Evolutionary conservation across 2,888 invertebrate species (phyloP), one percentile per base, ranked within the genome.

Genomic region (Conchocele bisecta): DNA sequence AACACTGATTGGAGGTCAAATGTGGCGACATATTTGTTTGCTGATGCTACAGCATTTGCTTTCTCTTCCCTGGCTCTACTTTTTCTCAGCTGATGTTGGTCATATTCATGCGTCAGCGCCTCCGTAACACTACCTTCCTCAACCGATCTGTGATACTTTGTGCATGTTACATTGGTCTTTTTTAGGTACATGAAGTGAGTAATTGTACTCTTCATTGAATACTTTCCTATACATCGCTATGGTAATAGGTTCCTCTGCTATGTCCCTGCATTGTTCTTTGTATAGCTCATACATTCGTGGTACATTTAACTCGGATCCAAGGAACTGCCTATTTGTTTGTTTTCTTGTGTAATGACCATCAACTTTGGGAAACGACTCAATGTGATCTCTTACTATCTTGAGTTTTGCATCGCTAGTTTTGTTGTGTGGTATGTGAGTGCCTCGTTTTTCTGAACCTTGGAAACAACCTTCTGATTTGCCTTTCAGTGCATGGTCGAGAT

Each of bases 361-460:
- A 20, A 76, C 66, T 35, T 37, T 48, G 17, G 68, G 66, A 53
- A 76, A 76, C 11, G 72, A 76, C 20, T 69, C 58, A n/a, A 75
- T 75, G 53, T 72, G 76, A n/a, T 57, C 20, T 26, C 44, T 46
- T 1, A 76, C 66, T 17, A 11, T 17, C 11, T 57, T 29, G 17
- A 64, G 13, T 9, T 13, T 48, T 28, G 44, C 28, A n/a, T 33
- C 33, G 15, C 5, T 17, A 3, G 58, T 57, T 53, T 70, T 66
- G 39, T 75, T 75, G 17, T 41, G 39, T 20, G 72, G 63, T 11
- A 26, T 22, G 28, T 66, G 66, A 46, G 44, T 66, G 28, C 66
- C 67, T 17, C 66, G 17, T 15, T 37, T 56, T 35, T 75, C 67
- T 13, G 17, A 20, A 29, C 53, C 53, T 35, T 48, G 4, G 28